Conservation (phyloP, 2,797 vertebrate genomes). For the Argentina silus region DNA sequence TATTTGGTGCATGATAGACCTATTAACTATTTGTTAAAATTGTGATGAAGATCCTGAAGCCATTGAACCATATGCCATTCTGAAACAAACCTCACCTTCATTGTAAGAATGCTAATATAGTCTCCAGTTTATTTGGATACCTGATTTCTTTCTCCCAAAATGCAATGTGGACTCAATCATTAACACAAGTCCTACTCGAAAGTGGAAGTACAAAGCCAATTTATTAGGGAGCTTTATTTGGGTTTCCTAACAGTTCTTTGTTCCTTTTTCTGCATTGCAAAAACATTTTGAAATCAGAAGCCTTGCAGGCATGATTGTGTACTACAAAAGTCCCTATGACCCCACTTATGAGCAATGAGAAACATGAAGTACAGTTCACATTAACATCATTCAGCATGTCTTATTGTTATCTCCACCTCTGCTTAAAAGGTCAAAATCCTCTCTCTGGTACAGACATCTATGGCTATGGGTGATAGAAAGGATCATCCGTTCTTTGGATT, state of each 20-base stretch:
- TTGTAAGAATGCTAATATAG: too few species aligned
- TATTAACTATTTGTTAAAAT: too few species aligned
- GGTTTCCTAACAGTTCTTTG: neutral
- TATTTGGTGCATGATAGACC: too few species aligned
- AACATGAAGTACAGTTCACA: neutral
- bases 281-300: neutral
- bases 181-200: neutral
- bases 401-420: neutral
- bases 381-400: neutral
- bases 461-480: too few species aligned
- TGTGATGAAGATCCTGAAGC: too few species aligned
- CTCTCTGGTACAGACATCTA: too few species aligned
- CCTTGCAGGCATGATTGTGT: neutral
- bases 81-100: too few species aligned
- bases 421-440: neutral
- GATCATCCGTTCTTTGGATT: too few species aligned
- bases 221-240: neutral
- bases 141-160: neutral
- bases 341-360: too few species aligned
- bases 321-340: neutral
- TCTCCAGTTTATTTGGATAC: too few species aligned
- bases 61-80: too few species aligned
- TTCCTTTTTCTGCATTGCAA: neutral
- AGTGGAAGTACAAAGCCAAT: constrained; percentile 2
- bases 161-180: neutral